Evolutionary conservation across 1,140 invertebrate genomes (phyloP).

Genomic region (Aphis craccivora): DNA sequence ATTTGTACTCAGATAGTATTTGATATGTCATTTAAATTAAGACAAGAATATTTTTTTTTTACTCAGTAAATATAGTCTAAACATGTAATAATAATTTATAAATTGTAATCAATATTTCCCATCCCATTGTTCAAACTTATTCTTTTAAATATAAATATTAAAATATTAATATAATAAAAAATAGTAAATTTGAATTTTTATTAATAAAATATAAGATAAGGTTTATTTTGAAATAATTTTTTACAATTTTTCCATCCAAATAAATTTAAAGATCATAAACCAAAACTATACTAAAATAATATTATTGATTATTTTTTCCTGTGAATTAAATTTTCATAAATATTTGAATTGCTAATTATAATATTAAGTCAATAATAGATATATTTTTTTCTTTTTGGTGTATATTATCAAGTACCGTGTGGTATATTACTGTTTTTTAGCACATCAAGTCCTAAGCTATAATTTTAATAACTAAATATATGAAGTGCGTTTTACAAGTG

Average conservation of each 20-base stretch:
- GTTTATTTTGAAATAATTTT: neutral
- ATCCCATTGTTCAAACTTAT: neutral
- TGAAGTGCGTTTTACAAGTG: too few species aligned
- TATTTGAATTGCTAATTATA: too few species aligned
- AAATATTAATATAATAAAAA: neutral
- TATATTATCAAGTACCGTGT: too few species aligned
- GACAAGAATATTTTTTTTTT: neutral
- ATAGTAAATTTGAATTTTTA: neutral
- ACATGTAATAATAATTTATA: neutral
- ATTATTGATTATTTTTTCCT: too few species aligned
- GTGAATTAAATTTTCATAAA: too few species aligned
- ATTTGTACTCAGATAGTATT: neutral
- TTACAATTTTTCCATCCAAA: neutral
- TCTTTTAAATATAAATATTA: neutral
- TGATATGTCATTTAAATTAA: neutral
- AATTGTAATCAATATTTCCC: neutral
- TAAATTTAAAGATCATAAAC: neutral
- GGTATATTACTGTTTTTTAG: too few species aligned
- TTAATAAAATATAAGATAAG: neutral
- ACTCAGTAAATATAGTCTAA: neutral
- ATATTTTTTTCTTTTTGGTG: too few species aligned
- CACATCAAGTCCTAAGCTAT: too few species aligned
- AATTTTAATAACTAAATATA: too few species aligned
- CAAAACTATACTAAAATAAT: too few species aligned
- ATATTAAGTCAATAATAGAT: too few species aligned